phyloP scores from a whole-genome alignment of 2,797 vertebrate genomes.

The Amniataba percoides region DNA sequence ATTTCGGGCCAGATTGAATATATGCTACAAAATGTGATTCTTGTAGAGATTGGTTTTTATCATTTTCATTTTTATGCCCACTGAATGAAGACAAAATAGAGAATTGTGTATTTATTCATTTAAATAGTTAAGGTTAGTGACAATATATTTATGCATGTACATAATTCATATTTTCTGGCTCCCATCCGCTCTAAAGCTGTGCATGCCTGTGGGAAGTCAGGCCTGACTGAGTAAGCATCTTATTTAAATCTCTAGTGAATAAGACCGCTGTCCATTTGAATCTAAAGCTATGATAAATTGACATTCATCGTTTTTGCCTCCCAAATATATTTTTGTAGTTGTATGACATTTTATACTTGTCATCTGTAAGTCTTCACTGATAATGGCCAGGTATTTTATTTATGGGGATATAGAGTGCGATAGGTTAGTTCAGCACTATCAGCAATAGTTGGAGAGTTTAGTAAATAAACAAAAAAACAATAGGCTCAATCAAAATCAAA shows the following conservation, averaged over 20 bases:
- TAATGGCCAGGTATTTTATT: constrained; percentile 4
- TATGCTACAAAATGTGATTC: constrained; percentile 77
- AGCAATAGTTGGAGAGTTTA: not conserved
- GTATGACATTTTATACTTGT: constrained; percentile 2
- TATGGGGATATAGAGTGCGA: not conserved
- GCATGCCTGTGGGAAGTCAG: constrained; percentile 35
- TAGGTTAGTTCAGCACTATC: not conserved
- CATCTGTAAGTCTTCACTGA: not conserved
- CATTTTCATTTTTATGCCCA: constrained; percentile 20
- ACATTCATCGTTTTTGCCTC: constrained; percentile 10
- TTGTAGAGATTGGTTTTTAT: not conserved
- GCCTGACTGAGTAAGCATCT: constrained; percentile 28
- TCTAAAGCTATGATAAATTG: constrained; percentile 12
- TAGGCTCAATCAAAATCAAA: too few relatives aligned
- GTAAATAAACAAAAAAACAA: too few relatives aligned
- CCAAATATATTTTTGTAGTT: constrained; percentile 10
- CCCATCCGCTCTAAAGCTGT: constrained; percentile 13
- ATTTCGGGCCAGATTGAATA: constrained; percentile 57
- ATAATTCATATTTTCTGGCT: constrained; percentile 54
- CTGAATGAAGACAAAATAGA: not conserved
- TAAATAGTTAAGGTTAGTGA: constrained; percentile 29
- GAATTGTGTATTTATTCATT: constrained; percentile 51
- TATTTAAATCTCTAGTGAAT: constrained; percentile 39
- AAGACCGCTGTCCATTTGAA: constrained; percentile 18
- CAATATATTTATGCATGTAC: constrained; percentile 45